Conservation (phyloP, 2,888 invertebrate species). For the Chydorus sphaericus region DNA sequence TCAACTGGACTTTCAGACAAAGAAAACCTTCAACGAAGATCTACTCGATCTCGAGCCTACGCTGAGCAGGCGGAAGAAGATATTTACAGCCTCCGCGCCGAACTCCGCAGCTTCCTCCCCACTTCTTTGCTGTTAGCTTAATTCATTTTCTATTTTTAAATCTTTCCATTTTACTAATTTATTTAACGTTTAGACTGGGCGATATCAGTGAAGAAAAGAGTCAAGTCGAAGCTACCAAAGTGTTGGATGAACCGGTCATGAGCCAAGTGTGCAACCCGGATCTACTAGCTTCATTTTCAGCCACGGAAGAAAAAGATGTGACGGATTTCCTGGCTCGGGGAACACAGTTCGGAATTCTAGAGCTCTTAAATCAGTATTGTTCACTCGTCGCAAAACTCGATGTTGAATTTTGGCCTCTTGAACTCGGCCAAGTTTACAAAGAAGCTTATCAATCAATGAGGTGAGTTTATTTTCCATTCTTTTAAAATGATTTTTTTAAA, state of each 20-base stretch:
- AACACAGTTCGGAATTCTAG: not conserved
- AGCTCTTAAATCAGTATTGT: not conserved
- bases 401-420: not conserved
- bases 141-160: slow-evolving; percentile 8
- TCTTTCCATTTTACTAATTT: slow-evolving; percentile 15
- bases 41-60: slow-evolving; percentile 11
- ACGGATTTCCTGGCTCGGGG: not conserved
- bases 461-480: not conserved
- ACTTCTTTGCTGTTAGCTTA: slow-evolving; percentile 35
- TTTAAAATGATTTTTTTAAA: not conserved
- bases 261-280: too few relatives aligned
- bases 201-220: not conserved
- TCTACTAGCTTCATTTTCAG: not conserved
- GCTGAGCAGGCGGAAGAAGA: slow-evolving; percentile 39
- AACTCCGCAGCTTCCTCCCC: slow-evolving; percentile 49
- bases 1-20: not conserved
- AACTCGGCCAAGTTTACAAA: not conserved
- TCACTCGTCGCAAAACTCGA: not conserved
- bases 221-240: too few relatives aligned
- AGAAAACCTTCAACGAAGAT: slow-evolving; percentile 10
- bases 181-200: slow-evolving; percentile 24
- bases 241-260: too few relatives aligned
- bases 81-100: slow-evolving; percentile 44
- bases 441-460: not conserved
- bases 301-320: not conserved